Base-by-base conservation (phyloP, 2,888 invertebrate species). In the Eristalis arbustorum region DNA sequence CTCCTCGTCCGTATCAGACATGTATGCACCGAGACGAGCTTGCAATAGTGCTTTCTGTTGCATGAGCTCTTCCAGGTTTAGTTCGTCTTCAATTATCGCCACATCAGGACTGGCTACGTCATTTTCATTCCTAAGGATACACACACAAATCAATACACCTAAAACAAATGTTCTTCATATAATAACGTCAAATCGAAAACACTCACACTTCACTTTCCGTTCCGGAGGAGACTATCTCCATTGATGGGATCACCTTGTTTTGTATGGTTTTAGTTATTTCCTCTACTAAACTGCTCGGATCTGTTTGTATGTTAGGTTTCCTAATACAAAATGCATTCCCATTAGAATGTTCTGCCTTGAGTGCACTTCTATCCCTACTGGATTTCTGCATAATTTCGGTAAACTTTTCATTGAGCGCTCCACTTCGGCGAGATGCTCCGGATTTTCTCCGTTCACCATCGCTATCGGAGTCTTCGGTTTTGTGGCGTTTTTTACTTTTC, bases 21-120 rank as follows among this genome's bases (percentile, higher is more conserved):
- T 94, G 91, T 96, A 97, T 84, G 97, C 97, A 63, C 96, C 95
- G 64, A 96, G 93, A 42, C 96, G 94, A 56, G 97, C 97, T 93
- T 97, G 97, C 62, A 97, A 93, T 61, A 96, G 90, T 90, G 97
- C 97, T 93, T 98, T 98, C 91, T 98, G 97, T 90, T 96, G 96
- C 97, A 98, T 98, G 78, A 98, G 93, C 89, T 98, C 98, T 90
- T 98, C 98, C 34, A 98, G 93, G 91, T 98, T 97, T 89, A 97
- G 95, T 90, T 97, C 97, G 88, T 97, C 97, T 91, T 97, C 97
- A 78, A 96, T 96, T 78, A 96, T 94, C 10, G 95, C 94, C 78
- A 97, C 94, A 89, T 96, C 96, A 37, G 96, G 95, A 90, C 96
- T 96, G 18, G 94, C 95, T 89, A 95, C 95, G 90, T 96, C 96